A percentile compares a stretch with the other conserved stretches of the same genome.
phyloP scores from a whole-genome alignment of 2,888 invertebrate species.

The Nomada lathburiana region DNA sequence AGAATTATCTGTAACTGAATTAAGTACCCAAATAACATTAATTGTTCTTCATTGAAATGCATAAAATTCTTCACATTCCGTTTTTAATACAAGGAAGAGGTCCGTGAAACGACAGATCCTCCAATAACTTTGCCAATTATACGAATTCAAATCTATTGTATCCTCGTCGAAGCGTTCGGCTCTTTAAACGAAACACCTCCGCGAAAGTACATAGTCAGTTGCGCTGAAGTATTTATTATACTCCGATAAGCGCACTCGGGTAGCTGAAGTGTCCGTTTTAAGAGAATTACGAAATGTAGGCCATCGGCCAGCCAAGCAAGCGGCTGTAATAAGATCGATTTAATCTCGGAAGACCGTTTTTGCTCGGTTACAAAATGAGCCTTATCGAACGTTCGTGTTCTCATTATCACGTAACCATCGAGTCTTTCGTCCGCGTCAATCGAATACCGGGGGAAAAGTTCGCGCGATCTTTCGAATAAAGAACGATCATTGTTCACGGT shows the following conservation, averaged over 20 bases:
- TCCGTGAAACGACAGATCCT: no score
- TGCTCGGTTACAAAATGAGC: constrained; percentile 16
- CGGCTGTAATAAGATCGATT: constrained; percentile 42
- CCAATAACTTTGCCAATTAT: background rate
- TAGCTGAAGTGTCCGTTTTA: constrained; percentile 21
- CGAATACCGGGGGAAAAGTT: background rate
- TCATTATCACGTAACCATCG: constrained; percentile 33
- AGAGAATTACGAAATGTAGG: constrained; percentile 47
- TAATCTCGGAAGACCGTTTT: constrained; percentile 35
- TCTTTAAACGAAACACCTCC: background rate
- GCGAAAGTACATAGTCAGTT: background rate
- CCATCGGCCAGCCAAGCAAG: constrained; percentile 22
- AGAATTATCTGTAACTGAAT: no score
- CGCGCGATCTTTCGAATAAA: background rate
- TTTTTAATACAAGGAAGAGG: no score
- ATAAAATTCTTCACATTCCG: background rate
- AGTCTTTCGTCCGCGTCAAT: background rate
- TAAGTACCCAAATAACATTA: no score
- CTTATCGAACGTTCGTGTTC: constrained; percentile 22
- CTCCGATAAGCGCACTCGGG: constrained; percentile 7
- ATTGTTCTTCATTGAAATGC: no score
- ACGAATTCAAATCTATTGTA: background rate
- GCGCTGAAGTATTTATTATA: constrained; percentile 26
- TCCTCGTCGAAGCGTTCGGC: background rate
- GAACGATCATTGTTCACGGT: constrained; percentile 2